Percentiles rank a stretch among this genome's conserved stretches.
Evolutionary conservation across 1,140 invertebrate species (phyloP).

Genomic region (Trachymyrmex septentrionalis): DNA sequence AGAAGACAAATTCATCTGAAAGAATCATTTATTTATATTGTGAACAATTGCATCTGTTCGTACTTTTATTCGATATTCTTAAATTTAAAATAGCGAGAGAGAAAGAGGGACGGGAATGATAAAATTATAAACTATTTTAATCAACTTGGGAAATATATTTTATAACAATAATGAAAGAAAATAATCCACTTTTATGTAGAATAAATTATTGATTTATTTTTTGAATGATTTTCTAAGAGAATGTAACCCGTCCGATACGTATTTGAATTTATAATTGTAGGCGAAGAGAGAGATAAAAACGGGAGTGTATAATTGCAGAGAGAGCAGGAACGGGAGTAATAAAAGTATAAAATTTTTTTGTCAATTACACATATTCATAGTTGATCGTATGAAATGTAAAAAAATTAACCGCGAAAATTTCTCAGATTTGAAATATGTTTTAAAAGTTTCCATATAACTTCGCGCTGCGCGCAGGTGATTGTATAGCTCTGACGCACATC

Average conservation of each 20-base stretch:
- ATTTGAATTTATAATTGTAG: constrained; percentile 36
- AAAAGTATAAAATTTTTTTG: constrained; percentile 73
- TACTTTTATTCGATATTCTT: too few relatives aligned
- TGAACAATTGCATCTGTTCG: neutral
- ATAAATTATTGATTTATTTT: constrained; percentile 17
- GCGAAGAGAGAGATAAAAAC: too few relatives aligned
- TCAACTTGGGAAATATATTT: neutral
- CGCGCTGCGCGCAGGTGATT: neutral
- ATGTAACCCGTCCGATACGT: neutral
- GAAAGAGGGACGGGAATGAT: too few relatives aligned
- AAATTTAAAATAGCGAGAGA: too few relatives aligned
- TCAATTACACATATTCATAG: constrained; percentile 62
- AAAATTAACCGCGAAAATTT: constrained; percentile 70
- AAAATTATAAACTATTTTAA: too few relatives aligned
- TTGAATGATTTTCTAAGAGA: neutral
- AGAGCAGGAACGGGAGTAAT: too few relatives aligned
- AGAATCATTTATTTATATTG: neutral
- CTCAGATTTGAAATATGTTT: neutral
- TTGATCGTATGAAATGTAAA: constrained; percentile 54
- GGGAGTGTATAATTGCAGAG: too few relatives aligned
- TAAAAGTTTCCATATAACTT: neutral
- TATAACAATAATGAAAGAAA: neutral
- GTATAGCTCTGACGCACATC: constrained; percentile 6
- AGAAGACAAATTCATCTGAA: neutral
- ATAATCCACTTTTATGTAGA: neutral